Evolutionary conservation across 2,888 invertebrate species (phyloP).

Genomic region (Punctoribates punctum): DNA sequence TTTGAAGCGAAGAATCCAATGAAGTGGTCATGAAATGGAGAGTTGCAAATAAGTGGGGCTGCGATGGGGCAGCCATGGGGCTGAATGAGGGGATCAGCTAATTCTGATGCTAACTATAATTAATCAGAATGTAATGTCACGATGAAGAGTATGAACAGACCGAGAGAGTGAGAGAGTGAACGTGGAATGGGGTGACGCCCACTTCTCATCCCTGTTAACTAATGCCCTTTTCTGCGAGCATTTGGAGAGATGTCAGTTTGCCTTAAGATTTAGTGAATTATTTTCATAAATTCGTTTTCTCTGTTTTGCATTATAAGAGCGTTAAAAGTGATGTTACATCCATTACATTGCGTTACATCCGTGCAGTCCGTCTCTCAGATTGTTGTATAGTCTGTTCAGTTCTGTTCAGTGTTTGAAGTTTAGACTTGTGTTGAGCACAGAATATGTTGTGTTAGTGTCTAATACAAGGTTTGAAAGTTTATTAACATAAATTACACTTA

Average conservation of each 20-base stretch:
- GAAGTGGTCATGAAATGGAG: slow-evolving; percentile 19
- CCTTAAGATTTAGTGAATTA: slow-evolving; percentile 25
- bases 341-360: slow-evolving; percentile 17
- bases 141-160: slow-evolving; percentile 7
- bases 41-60: slow-evolving; percentile 28
- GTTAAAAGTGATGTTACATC: slow-evolving; percentile 10
- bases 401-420: background rate
- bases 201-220: slow-evolving; percentile 33
- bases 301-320: slow-evolving; percentile 29
- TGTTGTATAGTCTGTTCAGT: background rate
- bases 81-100: slow-evolving; percentile 22
- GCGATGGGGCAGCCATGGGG: background rate
- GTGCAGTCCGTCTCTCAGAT: background rate
- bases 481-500: slow-evolving; percentile 38
- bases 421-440: background rate
- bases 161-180: background rate
- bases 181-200: slow-evolving; percentile 7
- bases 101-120: slow-evolving; percentile 30
- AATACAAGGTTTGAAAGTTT: slow-evolving; percentile 31
- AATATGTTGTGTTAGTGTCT: slow-evolving; percentile 25
- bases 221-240: background rate
- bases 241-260: slow-evolving; percentile 9
- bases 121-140: slow-evolving; percentile 34
- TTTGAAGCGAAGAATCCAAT: slow-evolving; percentile 6
- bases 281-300: slow-evolving; percentile 17